These are phyloP conservation scores for Vesta saturnalis DNA, from an alignment of 2,888 invertebrate genomes.

Conservation along the genomic window DNA sequence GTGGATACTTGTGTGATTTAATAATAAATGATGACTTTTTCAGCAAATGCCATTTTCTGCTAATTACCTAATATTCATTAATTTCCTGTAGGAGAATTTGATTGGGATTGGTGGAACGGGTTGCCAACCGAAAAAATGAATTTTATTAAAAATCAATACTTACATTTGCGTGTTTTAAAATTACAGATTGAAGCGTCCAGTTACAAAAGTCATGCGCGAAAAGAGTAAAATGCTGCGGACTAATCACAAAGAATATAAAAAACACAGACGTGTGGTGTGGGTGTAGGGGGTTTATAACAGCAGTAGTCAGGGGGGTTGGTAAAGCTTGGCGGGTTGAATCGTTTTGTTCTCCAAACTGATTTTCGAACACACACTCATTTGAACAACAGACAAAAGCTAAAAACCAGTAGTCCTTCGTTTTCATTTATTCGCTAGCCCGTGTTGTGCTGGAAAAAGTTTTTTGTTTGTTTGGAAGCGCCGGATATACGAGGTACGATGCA, in stretches of 20 bases:
- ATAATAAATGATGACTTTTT: conserved; percentile 19
- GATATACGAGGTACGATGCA: conserved; percentile 42
- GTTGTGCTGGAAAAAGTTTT: conserved; percentile 63
- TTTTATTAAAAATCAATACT: conserved; percentile 65
- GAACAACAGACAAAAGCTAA: conserved; percentile 63
- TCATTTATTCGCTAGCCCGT: conserved; percentile 63
- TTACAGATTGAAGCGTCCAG: conserved; percentile 62
- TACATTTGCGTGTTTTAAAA: conserved; percentile 63
- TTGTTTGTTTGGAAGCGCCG: conserved; percentile 56
- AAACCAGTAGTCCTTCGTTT: conserved; percentile 65
- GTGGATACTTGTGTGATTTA: conserved; percentile 7
- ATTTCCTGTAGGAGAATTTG: conserved; percentile 42
- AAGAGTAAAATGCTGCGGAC: conserved; percentile 63
- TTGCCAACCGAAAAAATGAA: conserved; percentile 64
- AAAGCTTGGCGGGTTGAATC: conserved; percentile 52
- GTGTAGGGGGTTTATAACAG: conserved; percentile 33
- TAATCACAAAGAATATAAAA: conserved; percentile 64
- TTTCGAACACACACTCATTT: conserved; percentile 59
- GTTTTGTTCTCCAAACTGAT: conserved; percentile 63
- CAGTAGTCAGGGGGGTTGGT: conserved; percentile 39
- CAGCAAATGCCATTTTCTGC: conserved; percentile 26
- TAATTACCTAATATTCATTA: conserved; percentile 35
- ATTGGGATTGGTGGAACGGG: conserved; percentile 61
- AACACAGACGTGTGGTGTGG: conserved; percentile 56
- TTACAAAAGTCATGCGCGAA: conserved; percentile 63